Percentiles rank a stretch among this genome's conserved stretches.
These are phyloP conservation scores for Syngnathus floridae DNA, from an alignment of 2,113 vertebrate species.

Conservation along the genomic window DNA sequence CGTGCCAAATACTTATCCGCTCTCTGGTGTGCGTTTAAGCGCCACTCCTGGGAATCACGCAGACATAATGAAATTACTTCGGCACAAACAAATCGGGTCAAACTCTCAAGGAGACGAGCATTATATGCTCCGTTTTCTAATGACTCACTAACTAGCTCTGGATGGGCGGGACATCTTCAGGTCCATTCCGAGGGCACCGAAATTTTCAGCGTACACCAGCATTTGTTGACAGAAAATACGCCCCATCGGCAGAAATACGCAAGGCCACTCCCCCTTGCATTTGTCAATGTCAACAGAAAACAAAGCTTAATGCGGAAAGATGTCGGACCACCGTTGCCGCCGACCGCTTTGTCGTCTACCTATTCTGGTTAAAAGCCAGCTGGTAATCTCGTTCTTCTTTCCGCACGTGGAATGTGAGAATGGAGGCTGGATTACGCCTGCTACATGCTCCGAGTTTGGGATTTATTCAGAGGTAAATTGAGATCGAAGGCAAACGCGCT, in stretches of 20 bases:
- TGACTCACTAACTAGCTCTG: constrained; percentile 42
- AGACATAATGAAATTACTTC: constrained; percentile 76
- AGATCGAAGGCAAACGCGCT: constrained; percentile 81
- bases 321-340: constrained; percentile 51
- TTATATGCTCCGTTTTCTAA: constrained; percentile 67
- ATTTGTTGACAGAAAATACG: constrained; percentile 68
- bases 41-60: constrained; percentile 68
- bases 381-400: constrained; percentile 64
- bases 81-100: constrained; percentile 77
- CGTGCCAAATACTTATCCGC: constrained; percentile 71
- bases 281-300: constrained; percentile 47
- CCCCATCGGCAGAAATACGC: constrained; percentile 68
- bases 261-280: constrained; percentile 2
- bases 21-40: constrained; percentile 72
- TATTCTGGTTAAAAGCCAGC: constrained; percentile 51
- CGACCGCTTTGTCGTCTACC: constrained; percentile 42
- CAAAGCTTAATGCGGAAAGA: constrained; percentile 59
- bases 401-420: constrained; percentile 63
- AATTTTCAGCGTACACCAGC: constrained; percentile 59
- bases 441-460: constrained; percentile 74
- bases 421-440: constrained; percentile 72
- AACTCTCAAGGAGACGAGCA: constrained; percentile 76
- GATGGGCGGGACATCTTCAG: constrained; percentile 36
- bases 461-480: constrained; percentile 81
- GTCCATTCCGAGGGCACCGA: constrained; percentile 54